A percentile compares a stretch with the other conserved stretches of the same genome.
These are phyloP conservation scores for Galagoides demidoff DNA, from an alignment of 2,797 vertebrate genomes.

Conservation along the genomic window DNA sequence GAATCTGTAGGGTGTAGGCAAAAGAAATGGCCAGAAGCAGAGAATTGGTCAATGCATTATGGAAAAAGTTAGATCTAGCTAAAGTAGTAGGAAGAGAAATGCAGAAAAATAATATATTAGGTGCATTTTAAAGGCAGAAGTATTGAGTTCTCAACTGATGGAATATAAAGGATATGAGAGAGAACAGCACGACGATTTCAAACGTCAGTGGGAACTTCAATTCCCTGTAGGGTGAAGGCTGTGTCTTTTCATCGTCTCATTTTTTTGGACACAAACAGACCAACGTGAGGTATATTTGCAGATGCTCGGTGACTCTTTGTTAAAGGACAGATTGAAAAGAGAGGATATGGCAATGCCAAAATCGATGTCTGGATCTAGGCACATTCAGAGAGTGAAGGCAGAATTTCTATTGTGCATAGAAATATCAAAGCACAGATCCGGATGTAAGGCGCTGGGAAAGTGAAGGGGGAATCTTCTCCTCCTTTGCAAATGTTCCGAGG, in stretches of 20 bases:
- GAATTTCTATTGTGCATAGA: neutral
- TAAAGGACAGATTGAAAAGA: neutral
- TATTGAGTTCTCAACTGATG: neutral
- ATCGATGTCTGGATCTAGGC: neutral
- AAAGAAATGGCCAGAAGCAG: neutral
- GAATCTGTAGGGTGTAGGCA: neutral
- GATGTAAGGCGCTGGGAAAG: neutral
- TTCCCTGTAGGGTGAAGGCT: too few relatives aligned
- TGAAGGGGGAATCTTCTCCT: neutral
- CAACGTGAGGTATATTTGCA: neutral
- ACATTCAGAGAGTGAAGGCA: neutral
- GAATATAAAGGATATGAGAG: neutral
- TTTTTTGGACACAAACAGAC: neutral
- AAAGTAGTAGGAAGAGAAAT: neutral
- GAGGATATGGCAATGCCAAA: neutral
- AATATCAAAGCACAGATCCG: neutral
- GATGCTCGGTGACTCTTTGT: neutral
- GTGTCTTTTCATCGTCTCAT: neutral
- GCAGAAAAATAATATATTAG: neutral
- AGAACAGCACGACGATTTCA: neutral
- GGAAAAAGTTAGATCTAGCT: neutral
- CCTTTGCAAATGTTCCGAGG: conserved; percentile 27
- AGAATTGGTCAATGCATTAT: neutral
- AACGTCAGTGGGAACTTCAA: neutral
- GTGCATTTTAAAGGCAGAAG: neutral